Evolutionary conservation across 2,888 invertebrate species (phyloP), one percentile per base, ranked within the genome.

Genomic region (Xylocampa areola): DNA sequence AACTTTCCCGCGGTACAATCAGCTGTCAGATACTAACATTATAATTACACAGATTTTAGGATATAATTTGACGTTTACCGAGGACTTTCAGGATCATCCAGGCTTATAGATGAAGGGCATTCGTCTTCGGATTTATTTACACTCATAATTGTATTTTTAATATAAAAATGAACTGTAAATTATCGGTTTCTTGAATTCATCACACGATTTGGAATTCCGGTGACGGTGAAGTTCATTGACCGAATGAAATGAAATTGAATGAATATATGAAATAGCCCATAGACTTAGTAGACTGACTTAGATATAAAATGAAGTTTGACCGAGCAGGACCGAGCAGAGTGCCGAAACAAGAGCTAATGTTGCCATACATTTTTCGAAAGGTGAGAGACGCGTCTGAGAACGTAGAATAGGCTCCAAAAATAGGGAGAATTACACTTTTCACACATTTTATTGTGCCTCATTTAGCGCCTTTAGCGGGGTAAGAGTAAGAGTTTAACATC

Each of bases 1-100:
- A 76, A 90, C 88, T 92, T 92, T 93, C 85, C 87, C 92, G 93
- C 92, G 80, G 40, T 63, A 73, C 78, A 87, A 93, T 92, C 92
- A 93, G 92, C 93, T 94, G 93, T 92, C 93, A 89, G 48, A 43
- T 59, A 79, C 68, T 67, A 76, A 80, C 73, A 76, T 60, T 64
- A 60, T 60, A 67, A 68, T 60, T 55, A 19, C 53, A 29, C 41
- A 35, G 37, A 67, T 66, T 80, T 79, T 68, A 50, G 50, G 37
- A 58, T 53, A 62, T 17, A 72, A 68, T 67, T 55, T 37, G 11
- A 33, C 10, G 17, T 76, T 87, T 85, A 92, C 92, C 91, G 82
- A 37, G 91, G 87, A 71, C 86, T 90, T 62, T 87, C 89, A 16
- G 68, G 60, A 50, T 86, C 86, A 43, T 88, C 89, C 25, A 68